A percentile compares a stretch with the other conserved stretches of the same genome.
These are phyloP conservation scores for Hippocampus comes DNA, from an alignment of 2,113 vertebrate species.

Conservation along the genomic window DNA sequence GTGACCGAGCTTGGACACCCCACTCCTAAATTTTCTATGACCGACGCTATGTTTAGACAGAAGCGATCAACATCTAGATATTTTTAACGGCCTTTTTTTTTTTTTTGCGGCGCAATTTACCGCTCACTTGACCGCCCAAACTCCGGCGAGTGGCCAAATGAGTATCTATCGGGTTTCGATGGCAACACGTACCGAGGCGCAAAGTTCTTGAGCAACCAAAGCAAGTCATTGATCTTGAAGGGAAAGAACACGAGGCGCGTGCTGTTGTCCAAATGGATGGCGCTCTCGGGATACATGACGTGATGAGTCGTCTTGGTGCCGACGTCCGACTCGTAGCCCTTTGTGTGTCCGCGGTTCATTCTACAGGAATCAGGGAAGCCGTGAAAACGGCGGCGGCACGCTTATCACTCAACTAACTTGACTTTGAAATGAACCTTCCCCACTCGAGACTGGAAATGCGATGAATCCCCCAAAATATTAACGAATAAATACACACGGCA, in stretches of 20 bases:
- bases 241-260: conserved; percentile 36
- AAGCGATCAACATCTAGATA: no score
- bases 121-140: neutral
- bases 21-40: no score
- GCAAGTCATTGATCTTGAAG: conserved; percentile 29
- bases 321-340: conserved; percentile 29
- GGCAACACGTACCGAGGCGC: conserved; percentile 7
- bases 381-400: neutral
- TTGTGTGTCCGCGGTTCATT: conserved; percentile 11
- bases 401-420: no score
- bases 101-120: neutral
- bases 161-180: neutral
- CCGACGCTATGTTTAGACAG: no score
- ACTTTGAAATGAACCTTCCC: no score
- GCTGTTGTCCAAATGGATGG: conserved; percentile 14
- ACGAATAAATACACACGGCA: no score
- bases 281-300: conserved; percentile 38
- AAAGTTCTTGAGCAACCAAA: conserved; percentile 27
- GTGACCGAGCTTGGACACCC: no score
- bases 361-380: neutral
- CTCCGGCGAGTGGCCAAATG: neutral
- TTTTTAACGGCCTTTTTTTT: no score
- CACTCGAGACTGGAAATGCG: no score
- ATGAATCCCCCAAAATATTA: no score
- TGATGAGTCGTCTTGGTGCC: conserved; percentile 29